phyloP scores from a whole-genome alignment of 1,140 invertebrate genomes.

The Goniozus legneri region DNA sequence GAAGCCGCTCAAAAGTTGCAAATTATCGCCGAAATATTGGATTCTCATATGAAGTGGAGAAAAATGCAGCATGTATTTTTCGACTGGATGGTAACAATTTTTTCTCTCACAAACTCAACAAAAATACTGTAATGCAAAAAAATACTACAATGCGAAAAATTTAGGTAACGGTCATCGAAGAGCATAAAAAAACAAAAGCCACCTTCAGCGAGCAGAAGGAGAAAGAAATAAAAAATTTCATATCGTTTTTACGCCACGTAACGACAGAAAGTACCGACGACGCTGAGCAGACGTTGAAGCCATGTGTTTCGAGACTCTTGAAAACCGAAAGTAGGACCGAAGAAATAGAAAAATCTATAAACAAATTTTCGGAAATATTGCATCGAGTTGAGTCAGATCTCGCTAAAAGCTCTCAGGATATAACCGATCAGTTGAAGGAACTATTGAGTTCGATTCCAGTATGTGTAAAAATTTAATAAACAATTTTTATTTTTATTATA shows the following conservation, averaged over 20 bases:
- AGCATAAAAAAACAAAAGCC: conserved; percentile 18
- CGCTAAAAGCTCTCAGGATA: no score
- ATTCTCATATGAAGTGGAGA: conserved; percentile 31
- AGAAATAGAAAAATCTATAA: conserved; percentile 19
- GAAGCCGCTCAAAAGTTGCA: background rate
- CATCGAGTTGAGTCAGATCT: no score
- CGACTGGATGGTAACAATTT: conserved; percentile 46
- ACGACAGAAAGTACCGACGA: no score
- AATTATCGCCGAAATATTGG: conserved; percentile 15
- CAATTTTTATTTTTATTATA: background rate
- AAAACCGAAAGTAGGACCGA: no score
- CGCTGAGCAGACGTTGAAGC: no score
- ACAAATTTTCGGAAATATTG: conserved; percentile 3
- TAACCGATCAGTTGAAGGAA: no score
- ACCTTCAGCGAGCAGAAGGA: conserved; percentile 6
- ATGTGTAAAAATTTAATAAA: conserved; percentile 29
- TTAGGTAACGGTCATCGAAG: conserved; percentile 32
- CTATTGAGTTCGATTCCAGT: conserved; percentile 33
- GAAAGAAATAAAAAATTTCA: conserved; percentile 32
- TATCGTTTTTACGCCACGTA: conserved; percentile 25
- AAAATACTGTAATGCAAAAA: no score
- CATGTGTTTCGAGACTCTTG: no score
- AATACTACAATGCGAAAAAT: no score
- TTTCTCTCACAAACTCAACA: no score
- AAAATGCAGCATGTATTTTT: conserved; percentile 36